Base-by-base conservation (phyloP, 2,797 vertebrate genomes). In the Sphenodon punctatus region DNA sequence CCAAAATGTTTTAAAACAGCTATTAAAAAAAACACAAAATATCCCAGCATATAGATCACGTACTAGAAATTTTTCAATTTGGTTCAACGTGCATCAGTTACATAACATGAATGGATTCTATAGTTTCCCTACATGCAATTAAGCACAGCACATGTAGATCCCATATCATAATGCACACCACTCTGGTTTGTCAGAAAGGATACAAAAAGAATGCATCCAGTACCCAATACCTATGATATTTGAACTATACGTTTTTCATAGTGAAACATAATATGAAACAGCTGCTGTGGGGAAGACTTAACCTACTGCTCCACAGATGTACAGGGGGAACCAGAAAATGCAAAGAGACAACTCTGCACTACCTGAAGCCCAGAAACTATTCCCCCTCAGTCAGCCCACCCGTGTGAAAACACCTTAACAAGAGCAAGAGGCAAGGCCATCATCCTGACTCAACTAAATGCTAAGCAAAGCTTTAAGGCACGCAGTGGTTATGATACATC, bases 51-150 rank as follows among this genome's bases (percentile, higher is more conserved):
- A n/a, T n/a, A n/a, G n/a, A n/a, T n/a, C n/a, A n/a, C n/a, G n/a
- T n/a, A n/a, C n/a, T n/a, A n/a, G n/a, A n/a, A n/a, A n/a, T n/a
- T n/a, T n/a, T n/a, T n/a, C n/a, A 6, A 75, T 78, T 82, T 74
- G 48, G 71, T 66, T 41, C 61, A 38, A 27, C 66, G 72, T 10
- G 11, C 1, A 45, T 15, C 49, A 87, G 78, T 25, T 67, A 77
- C 23, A 81, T 48, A 75, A 36, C 74, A 78, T 23, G 43, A 65
- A 70, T 56, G 34, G 70, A 38, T 59, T 89, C 76, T 65, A 68
- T 15, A 72, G 59, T 42, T 23, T 85, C 87, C 68, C 14, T 75
- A 41, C 63, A 83, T 65, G 81, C 64, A 82, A 82, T 61, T 86
- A 53, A 30, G 8, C 38, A 72, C 34, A 71, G 17, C 79, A 0